These are phyloP conservation scores for Gymnothorax javanicus DNA, from an alignment of 2,797 vertebrate species.

Conservation along the genomic window DNA sequence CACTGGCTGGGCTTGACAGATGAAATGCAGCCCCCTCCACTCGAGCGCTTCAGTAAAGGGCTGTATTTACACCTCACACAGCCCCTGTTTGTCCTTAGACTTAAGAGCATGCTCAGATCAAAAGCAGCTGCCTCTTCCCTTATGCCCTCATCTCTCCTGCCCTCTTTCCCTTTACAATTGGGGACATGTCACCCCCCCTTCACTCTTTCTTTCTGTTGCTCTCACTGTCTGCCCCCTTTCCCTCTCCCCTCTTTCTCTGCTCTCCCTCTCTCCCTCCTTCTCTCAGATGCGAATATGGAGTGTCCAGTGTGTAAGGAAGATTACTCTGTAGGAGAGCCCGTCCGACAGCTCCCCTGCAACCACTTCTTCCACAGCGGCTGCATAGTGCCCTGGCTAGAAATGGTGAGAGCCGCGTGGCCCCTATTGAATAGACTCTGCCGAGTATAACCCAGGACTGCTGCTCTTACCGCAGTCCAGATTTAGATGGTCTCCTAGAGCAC, in stretches of 20 bases:
- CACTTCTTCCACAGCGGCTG: slow-evolving; percentile 97
- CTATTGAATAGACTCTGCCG: too few relatives aligned
- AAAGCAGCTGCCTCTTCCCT: neutral
- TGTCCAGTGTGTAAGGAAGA: slow-evolving; percentile 98
- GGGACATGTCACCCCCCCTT: neutral
- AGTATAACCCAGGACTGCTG: neutral
- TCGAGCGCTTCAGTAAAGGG: neutral
- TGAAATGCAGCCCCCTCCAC: neutral
- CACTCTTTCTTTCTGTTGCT: neutral
- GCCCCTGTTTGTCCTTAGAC: neutral
- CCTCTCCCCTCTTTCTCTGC: neutral
- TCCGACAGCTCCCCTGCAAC: slow-evolving; percentile 93
- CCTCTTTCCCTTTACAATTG: neutral
- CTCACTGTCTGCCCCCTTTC: neutral
- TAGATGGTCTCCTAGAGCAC: too few relatives aligned
- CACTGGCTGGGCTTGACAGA: neutral
- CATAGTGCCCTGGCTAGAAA: slow-evolving; percentile 96
- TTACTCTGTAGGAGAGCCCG: slow-evolving; percentile 83
- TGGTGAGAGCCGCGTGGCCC: slow-evolving; percentile 76
- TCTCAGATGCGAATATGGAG: slow-evolving; percentile 86
- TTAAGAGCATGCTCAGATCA: neutral
- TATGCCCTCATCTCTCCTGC: neutral
- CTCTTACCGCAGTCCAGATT: too few relatives aligned
- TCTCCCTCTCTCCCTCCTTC: neutral
- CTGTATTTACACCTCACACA: neutral